These are phyloP conservation scores for Monopis laevigella DNA, from an alignment of 2,888 invertebrate species.

Conservation along the genomic window DNA sequence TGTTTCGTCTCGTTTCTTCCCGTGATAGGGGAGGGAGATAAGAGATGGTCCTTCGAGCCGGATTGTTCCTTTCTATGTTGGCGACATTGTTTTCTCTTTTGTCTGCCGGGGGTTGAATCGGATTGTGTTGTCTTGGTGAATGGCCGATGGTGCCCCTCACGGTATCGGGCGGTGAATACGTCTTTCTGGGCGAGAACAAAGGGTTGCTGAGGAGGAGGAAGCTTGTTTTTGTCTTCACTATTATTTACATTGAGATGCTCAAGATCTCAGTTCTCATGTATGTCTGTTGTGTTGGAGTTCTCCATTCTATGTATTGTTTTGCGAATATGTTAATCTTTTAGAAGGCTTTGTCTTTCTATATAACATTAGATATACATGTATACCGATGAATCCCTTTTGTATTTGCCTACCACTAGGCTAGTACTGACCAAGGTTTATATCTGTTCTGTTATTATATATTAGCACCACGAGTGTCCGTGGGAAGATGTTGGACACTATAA, in stretches of 20 bases:
- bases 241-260: constrained; percentile 35
- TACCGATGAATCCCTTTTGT: no score
- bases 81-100: constrained; percentile 68
- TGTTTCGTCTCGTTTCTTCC: constrained; percentile 34
- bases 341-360: no score
- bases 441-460: no score
- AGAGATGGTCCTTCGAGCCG: constrained; percentile 54
- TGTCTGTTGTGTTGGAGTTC: no score
- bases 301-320: no score
- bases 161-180: constrained; percentile 52
- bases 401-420: no score
- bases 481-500: no score
- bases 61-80: constrained; percentile 68
- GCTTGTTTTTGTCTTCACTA: constrained; percentile 35
- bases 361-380: no score
- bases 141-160: constrained; percentile 62
- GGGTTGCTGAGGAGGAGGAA: constrained; percentile 62
- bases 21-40: constrained; percentile 37
- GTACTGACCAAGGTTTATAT: no score
- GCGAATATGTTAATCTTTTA: no score
- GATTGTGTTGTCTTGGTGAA: constrained; percentile 67
- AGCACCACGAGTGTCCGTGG: no score
- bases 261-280: no score
- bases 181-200: constrained; percentile 63
- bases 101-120: constrained; percentile 55